Evolutionary conservation across 2,888 invertebrate species (phyloP).

Genomic region (Suillia variegata): DNA sequence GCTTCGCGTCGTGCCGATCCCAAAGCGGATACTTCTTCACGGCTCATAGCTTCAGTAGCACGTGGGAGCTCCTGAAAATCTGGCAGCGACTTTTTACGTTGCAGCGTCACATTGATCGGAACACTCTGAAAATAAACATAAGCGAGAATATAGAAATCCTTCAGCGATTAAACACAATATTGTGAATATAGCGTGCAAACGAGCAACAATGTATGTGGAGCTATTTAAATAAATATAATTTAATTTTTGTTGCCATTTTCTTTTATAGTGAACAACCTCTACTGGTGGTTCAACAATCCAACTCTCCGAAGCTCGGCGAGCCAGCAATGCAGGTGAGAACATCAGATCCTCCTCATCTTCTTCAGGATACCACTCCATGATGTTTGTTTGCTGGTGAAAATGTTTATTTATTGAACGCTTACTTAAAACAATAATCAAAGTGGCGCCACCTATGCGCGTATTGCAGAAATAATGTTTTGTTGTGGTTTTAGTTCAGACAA

Average conservation of each 20-base stretch:
- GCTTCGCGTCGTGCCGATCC: conserved; percentile 95
- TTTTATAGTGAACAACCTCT: too few relatives aligned
- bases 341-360: conserved; percentile 85
- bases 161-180: background rate
- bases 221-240: background rate
- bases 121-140: conserved; percentile 68
- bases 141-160: conserved; percentile 28
- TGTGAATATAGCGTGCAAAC: background rate
- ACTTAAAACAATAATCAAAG: background rate
- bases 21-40: conserved; percentile 93
- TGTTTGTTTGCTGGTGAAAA: too few relatives aligned
- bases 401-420: too few relatives aligned
- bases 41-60: conserved; percentile 82
- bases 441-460: background rate
- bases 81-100: conserved; percentile 95
- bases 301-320: conserved; percentile 84
- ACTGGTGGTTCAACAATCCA: conserved; percentile 88
- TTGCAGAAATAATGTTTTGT: background rate
- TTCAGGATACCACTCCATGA: conserved; percentile 80
- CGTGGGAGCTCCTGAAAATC: conserved; percentile 87
- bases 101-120: conserved; percentile 78
- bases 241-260: too few relatives aligned
- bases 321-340: conserved; percentile 86
- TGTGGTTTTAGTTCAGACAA: background rate
- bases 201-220: background rate